Conservation (phyloP, 2,888 invertebrate species). For the Oscheius sp. region DNA sequence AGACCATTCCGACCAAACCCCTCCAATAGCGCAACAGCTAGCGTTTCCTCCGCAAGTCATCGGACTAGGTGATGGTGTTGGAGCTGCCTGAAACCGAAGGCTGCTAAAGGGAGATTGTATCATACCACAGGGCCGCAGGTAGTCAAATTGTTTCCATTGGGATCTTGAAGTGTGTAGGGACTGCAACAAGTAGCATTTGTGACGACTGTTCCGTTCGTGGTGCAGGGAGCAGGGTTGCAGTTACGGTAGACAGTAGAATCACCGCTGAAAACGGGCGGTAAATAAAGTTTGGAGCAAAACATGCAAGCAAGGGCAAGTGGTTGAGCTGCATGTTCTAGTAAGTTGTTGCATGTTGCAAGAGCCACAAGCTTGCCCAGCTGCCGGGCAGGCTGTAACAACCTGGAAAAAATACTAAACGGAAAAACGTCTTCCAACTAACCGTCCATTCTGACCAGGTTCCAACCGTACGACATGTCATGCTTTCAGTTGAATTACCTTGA, state of each 20-base stretch:
- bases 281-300: not conserved
- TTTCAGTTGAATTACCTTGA: constrained; percentile 8
- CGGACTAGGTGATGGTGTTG: not conserved
- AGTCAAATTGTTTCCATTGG: constrained; percentile 18
- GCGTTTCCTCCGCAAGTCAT: constrained; percentile 31
- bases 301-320: constrained; percentile 32
- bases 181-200: constrained; percentile 8
- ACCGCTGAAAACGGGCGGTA: not conserved
- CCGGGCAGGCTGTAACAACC: constrained; percentile 8
- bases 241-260: not conserved
- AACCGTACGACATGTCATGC: not conserved
- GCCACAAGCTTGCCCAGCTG: constrained; percentile 9
- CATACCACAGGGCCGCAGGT: constrained; percentile 20
- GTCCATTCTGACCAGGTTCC: constrained; percentile 32
- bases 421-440: not conserved
- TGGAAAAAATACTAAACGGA: not conserved
- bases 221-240: constrained; percentile 33
- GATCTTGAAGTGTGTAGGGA: not conserved
- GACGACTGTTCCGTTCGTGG: constrained; percentile 1
- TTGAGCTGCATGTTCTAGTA: constrained; percentile 16
- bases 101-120: not conserved
- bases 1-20: constrained; percentile 47
- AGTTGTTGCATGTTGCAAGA: constrained; percentile 7
- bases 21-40: constrained; percentile 33
- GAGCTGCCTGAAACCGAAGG: not conserved